Conservation (phyloP, 2,797 vertebrate genomes). For the Chaetodon trifasciatus region DNA sequence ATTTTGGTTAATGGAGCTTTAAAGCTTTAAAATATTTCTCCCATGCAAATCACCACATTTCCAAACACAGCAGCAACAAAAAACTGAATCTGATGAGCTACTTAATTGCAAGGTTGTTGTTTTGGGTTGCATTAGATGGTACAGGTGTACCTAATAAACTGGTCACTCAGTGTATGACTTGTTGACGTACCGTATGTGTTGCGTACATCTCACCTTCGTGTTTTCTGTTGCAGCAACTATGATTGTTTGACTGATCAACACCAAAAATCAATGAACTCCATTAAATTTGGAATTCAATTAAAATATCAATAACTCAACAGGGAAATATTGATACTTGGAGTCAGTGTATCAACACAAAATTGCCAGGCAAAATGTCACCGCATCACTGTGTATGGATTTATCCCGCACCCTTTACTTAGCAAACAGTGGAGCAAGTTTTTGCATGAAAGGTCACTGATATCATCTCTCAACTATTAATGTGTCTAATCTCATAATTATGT, state of each 20-base stretch:
- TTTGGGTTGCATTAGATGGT: not conserved
- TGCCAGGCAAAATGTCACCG: constrained; percentile 48
- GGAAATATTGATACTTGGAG: constrained; percentile 49
- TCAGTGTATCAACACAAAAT: constrained; percentile 16
- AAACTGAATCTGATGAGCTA: not conserved
- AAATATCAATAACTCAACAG: constrained; percentile 42
- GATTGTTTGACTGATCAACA: not conserved
- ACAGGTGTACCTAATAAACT: not conserved
- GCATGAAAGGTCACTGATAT: constrained; percentile 55
- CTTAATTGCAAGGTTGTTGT: not conserved
- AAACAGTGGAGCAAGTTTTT: constrained; percentile 42
- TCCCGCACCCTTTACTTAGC: constrained; percentile 25
- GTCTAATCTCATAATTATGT: constrained; percentile 44
- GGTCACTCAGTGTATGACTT: not conserved
- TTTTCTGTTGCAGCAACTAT: not conserved
- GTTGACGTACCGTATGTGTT: no score
- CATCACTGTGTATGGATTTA: constrained; percentile 34
- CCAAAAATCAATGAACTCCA: constrained; percentile 26
- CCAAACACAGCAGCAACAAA: not conserved
- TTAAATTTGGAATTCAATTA: constrained; percentile 6
- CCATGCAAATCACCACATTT: not conserved
- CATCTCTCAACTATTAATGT: constrained; percentile 35
- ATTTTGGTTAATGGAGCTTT: not conserved
- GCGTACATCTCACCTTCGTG: not conserved
- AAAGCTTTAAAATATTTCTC: not conserved